These are phyloP conservation scores for Crotalus helleri DNA, from an alignment of 2,113 vertebrate species.

Conservation along the genomic window DNA sequence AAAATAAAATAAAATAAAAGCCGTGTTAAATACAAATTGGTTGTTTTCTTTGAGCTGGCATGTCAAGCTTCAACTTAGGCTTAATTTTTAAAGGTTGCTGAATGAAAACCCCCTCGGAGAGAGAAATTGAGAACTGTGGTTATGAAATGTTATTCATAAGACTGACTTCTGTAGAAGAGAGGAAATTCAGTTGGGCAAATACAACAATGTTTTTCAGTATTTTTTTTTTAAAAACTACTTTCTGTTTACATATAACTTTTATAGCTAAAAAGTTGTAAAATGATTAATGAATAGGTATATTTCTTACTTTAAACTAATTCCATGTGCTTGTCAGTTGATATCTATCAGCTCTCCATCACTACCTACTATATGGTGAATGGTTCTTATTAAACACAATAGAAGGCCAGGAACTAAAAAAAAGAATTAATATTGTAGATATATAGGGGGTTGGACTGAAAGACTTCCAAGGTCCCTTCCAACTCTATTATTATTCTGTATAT, in stretches of 20 bases:
- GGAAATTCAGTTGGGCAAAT: conserved; percentile 29
- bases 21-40: background rate
- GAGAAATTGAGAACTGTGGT: conserved; percentile 3
- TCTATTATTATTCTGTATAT: background rate
- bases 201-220: conserved; percentile 39
- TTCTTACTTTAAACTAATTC: conserved; percentile 34
- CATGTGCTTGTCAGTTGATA: conserved; percentile 46
- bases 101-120: conserved; percentile 34
- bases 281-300: conserved; percentile 44
- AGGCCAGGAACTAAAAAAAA: conserved; percentile 14
- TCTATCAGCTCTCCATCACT: conserved; percentile 55
- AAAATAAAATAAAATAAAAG: background rate
- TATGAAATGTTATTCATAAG: conserved; percentile 32
- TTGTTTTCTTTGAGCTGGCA: conserved; percentile 3
- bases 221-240: conserved; percentile 20
- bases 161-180: conserved; percentile 19
- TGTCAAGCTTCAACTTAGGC: conserved; percentile 14
- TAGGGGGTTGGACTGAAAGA: background rate
- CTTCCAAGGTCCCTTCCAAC: background rate
- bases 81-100: conserved; percentile 25
- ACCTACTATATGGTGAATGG: conserved; percentile 46
- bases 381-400: conserved; percentile 45
- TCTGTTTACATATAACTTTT: conserved; percentile 32
- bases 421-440: conserved; percentile 17
- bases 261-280: conserved; percentile 31